These are phyloP conservation scores for Euura saliciscinereae DNA, from an alignment of 1,140 invertebrate species.

Conservation along the genomic window DNA sequence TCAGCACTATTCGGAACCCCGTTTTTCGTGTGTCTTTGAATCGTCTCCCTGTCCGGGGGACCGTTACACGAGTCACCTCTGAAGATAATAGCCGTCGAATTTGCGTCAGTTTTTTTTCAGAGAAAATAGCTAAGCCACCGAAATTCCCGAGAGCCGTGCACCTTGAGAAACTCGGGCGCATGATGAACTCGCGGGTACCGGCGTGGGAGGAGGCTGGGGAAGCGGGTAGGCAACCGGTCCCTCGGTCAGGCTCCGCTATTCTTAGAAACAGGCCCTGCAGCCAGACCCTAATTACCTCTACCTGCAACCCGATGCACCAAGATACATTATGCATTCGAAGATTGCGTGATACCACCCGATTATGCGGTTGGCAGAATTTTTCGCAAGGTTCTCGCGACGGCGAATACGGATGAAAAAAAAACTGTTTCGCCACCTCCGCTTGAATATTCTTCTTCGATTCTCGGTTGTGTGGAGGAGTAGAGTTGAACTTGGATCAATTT, in stretches of 20 bases:
- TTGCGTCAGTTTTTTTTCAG: no score
- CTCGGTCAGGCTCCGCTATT: conserved; percentile 44
- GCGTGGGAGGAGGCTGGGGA: background rate
- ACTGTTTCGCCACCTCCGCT: background rate
- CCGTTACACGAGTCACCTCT: no score
- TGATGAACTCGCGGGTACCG: background rate
- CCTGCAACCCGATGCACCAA: conserved; percentile 16
- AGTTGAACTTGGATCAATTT: no score
- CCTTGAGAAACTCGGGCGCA: background rate
- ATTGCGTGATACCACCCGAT: conserved; percentile 47
- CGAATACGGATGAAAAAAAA: background rate
- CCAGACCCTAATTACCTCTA: conserved; percentile 22
- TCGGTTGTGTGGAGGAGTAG: no score
- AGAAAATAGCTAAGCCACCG: no score
- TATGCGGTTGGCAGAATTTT: conserved; percentile 31
- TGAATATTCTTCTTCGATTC: no score
- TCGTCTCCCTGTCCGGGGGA: conserved; percentile 13
- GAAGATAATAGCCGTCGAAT: no score
- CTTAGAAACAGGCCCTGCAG: conserved; percentile 31
- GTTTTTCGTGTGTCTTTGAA: background rate
- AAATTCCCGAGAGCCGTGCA: background rate
- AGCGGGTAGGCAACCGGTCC: conserved; percentile 29
- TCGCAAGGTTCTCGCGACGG: conserved; percentile 17
- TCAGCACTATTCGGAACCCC: no score
- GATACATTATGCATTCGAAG: conserved; percentile 48